A percentile compares a stretch with the other conserved stretches of the same genome.
These are phyloP conservation scores for Coenonympha arcania DNA, from an alignment of 2,888 invertebrate genomes.

Conservation along the genomic window DNA sequence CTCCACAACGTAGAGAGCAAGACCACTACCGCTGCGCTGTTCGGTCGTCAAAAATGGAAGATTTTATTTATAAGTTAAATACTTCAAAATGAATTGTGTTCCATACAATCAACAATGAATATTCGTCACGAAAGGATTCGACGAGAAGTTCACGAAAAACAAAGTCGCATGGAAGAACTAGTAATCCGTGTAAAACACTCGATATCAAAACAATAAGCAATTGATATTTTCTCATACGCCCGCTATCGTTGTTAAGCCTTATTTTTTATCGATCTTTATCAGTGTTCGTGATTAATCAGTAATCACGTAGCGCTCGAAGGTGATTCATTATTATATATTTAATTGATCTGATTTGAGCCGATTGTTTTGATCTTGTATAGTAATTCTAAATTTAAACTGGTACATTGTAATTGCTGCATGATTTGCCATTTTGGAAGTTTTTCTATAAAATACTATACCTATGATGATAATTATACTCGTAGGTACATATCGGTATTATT, in stretches of 20 bases:
- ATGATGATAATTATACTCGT: no score
- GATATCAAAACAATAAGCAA: conserved; percentile 6
- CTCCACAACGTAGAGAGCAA: no score
- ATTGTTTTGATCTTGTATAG: conserved; percentile 5
- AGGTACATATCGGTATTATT: no score
- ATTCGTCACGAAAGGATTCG: neutral
- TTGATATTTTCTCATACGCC: conserved; percentile 3
- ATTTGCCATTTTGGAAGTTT: neutral
- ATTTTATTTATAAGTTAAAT: no score
- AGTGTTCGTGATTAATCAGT: conserved; percentile 11
- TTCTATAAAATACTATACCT: no score
- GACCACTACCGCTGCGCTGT: no score
- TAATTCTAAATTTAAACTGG: neutral
- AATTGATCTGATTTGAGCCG: conserved; percentile 2
- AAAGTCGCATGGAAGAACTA: neutral
- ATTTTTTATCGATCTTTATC: conserved; percentile 11
- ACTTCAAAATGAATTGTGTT: no score
- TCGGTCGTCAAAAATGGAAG: no score
- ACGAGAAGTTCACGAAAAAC: no score
- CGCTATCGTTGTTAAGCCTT: conserved; percentile 12
- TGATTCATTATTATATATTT: conserved; percentile 5
- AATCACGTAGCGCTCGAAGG: conserved; percentile 5
- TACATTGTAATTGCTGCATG: neutral
- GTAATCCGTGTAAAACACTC: neutral
- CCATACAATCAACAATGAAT: no score